These are phyloP conservation scores for Sarcophaga caerulescens DNA, from an alignment of 2,888 invertebrate genomes.

Conservation along the genomic window DNA sequence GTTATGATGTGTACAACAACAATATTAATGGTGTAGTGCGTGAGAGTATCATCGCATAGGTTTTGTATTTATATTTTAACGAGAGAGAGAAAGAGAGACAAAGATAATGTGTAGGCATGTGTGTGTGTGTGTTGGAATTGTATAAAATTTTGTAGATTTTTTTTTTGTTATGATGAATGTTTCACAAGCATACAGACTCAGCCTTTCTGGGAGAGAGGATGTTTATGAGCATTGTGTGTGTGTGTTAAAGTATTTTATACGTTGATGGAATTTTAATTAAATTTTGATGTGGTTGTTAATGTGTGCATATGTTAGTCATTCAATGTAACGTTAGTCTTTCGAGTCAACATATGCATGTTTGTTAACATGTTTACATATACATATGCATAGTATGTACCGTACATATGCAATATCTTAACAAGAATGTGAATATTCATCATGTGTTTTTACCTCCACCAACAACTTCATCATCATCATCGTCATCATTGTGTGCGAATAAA, in stretches of 20 bases:
- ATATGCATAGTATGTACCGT: background rate
- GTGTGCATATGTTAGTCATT: constrained; percentile 66
- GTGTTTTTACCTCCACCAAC: background rate
- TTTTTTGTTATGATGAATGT: constrained; percentile 32
- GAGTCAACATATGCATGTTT: constrained; percentile 23
- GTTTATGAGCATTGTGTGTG: constrained; percentile 20
- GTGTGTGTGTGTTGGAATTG: background rate
- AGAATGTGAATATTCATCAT: constrained; percentile 3
- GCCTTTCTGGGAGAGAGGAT: too few relatives aligned
- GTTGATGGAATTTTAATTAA: constrained; percentile 72
- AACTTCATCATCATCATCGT: constrained; percentile 34
- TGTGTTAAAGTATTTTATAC: constrained; percentile 54
- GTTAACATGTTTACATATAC: background rate
- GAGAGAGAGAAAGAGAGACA: too few relatives aligned
- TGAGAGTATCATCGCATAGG: background rate
- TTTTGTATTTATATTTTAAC: too few relatives aligned
- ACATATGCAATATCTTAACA: background rate
- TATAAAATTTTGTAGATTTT: constrained; percentile 43
- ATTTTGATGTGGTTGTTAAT: constrained; percentile 72
- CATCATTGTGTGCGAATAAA: constrained; percentile 36
- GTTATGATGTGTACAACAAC: constrained; percentile 31
- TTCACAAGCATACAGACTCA: background rate
- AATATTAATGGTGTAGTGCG: constrained; percentile 10
- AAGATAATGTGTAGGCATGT: background rate
- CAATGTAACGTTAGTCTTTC: constrained; percentile 39